phyloP scores from a whole-genome alignment of 2,888 invertebrate species.

The Andricus quercusramuli region DNA sequence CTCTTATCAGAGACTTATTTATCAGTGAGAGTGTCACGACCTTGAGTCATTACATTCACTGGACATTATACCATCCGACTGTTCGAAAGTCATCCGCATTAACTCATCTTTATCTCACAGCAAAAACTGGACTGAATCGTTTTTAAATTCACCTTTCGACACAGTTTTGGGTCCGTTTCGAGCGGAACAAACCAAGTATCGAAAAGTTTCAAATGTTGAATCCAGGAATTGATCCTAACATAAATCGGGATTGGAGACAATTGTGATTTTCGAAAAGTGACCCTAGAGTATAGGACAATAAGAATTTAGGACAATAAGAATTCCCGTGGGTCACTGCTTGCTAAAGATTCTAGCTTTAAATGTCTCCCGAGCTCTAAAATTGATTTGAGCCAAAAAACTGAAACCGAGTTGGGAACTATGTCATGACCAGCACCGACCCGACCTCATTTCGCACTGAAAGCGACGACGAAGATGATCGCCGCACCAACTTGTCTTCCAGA shows the following conservation, averaged over 20 bases:
- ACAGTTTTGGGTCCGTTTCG: neutral
- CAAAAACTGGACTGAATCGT: conserved; percentile 9
- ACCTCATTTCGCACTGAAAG: conserved; percentile 37
- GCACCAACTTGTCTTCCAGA: conserved; percentile 4
- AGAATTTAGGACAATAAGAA: too few species aligned
- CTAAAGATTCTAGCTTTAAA: neutral
- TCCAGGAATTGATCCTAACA: neutral
- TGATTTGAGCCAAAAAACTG: conserved; percentile 4
- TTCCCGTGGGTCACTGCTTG: too few species aligned
- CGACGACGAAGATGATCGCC: conserved; percentile 19
- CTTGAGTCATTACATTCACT: conserved; percentile 8
- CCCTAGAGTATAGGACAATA: neutral
- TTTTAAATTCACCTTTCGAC: neutral
- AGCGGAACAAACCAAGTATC: neutral
- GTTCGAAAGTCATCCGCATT: neutral
- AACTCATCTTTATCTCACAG: conserved; percentile 19
- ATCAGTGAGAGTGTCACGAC: conserved; percentile 26
- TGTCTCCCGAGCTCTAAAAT: neutral
- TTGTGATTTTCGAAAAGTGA: neutral
- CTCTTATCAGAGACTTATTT: conserved; percentile 19
- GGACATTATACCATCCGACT: conserved; percentile 4
- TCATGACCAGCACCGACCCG: conserved; percentile 61
- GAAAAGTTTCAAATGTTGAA: neutral
- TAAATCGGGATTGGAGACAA: neutral
- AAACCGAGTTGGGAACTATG: conserved; percentile 51